A percentile compares a stretch with the other conserved stretches of the same genome.
phyloP scores from a whole-genome alignment of 1,140 invertebrate genomes.

The Nylanderia fulva region DNA sequence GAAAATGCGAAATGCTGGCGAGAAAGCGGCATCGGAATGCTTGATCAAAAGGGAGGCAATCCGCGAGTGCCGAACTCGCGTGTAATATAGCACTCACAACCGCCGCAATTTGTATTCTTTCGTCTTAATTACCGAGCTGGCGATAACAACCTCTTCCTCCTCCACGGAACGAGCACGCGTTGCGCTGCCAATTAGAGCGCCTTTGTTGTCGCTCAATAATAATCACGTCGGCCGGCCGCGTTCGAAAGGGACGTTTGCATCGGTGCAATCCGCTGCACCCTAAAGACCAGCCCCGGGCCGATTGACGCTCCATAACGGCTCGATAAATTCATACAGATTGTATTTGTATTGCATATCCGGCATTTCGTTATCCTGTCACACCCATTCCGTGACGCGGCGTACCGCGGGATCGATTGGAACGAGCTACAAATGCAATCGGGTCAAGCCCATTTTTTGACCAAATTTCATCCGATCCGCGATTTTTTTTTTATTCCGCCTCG shows the following conservation, averaged over 20 bases:
- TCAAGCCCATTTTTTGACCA: constrained; percentile 41
- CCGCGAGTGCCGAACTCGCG: constrained; percentile 10
- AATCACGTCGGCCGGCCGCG: constrained; percentile 25
- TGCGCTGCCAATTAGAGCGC: constrained; percentile 43
- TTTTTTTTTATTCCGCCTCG: neutral
- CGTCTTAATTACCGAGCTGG: constrained; percentile 30
- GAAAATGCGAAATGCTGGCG: constrained; percentile 6
- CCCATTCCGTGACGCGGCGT: constrained; percentile 15
- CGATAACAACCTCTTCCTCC: neutral
- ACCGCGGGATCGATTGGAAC: neutral
- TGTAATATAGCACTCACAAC: constrained; percentile 33
- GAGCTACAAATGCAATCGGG: constrained; percentile 22
- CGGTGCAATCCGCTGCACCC: constrained; percentile 35
- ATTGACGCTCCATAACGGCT: constrained; percentile 27
- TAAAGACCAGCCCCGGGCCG: constrained; percentile 10
- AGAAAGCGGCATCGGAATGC: constrained; percentile 22
- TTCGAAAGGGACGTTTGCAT: constrained; percentile 34
- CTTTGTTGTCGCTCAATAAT: constrained; percentile 53
- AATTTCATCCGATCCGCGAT: neutral
- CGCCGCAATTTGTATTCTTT: constrained; percentile 52
- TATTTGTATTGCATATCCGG: constrained; percentile 30
- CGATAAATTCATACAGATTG: constrained; percentile 26
- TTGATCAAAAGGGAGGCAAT: neutral
- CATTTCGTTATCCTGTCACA: constrained; percentile 50
- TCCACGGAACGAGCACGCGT: constrained; percentile 6